Evolutionary conservation across 2,797 vertebrate species (phyloP), one percentile per base, ranked within the genome.

Genomic region (Coregonus suidteri): DNA sequence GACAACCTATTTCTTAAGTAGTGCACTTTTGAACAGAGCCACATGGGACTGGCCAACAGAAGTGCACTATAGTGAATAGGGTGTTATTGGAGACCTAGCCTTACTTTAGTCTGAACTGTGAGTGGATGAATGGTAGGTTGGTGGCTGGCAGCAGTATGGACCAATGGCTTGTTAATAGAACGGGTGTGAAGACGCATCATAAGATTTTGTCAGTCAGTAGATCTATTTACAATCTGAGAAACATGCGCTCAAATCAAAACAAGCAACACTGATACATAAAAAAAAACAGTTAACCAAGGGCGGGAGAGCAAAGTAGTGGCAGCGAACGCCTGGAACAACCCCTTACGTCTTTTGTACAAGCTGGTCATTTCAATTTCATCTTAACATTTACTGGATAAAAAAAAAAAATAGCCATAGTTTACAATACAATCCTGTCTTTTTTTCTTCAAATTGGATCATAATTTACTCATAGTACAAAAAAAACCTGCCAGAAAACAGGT

Each of bases 351-450:
- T 93, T 93, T 97, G 90, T 96, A 97, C 93, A 96, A 94, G 96
- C 96, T 97, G 96, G 95, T 97, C 94, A 95, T 95, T 95, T 93
- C 89, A 90, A 92, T 93, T 47, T 94, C 88, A 89, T 93, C 85
- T 90, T 81, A 88, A 93, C 90, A 91, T 93, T 95, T 96, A 97
- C 94, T 92, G 92, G 94, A 96, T 96, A 64, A 68, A 95, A 98
- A 34, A 34, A 47, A 47, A 47, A 47, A 96, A 96, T 95, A 96
- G 95, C 95, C 95, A 95, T 96, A 96, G 93, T 96, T 97, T 97
- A 98, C 95, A 97, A 97, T 97, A 98, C 96, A 98, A 97, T 97
- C 95, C 95, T 96, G 85, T 82, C 81, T 79, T 74, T 95, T 91
- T 79, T 75, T 71, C 75, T 79, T 93, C 96, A 97, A 96, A 96